Evolutionary conservation across 2,797 vertebrate species (phyloP).

Genomic region (Oryzias sinensis): DNA sequence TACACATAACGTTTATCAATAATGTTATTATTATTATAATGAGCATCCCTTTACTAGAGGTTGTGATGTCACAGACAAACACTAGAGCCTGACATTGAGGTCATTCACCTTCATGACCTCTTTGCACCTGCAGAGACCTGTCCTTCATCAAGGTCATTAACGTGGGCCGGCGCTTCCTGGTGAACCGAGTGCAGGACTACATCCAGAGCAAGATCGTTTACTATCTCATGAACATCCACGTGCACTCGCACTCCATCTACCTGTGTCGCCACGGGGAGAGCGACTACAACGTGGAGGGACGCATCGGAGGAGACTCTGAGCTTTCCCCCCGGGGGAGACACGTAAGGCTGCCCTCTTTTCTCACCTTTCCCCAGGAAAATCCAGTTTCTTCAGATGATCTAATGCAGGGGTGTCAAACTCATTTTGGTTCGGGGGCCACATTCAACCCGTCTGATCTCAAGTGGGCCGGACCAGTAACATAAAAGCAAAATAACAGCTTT

Average conservation of each 20-base stretch:
- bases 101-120: background rate
- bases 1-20: too few species aligned
- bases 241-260: conserved; percentile 95
- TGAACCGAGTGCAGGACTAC: conserved; percentile 95
- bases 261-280: conserved; percentile 63
- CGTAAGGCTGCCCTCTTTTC: conserved; percentile 62
- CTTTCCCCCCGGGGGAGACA: conserved; percentile 87
- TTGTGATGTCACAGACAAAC: background rate
- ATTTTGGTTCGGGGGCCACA: too few species aligned
- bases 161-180: conserved; percentile 92
- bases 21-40: too few species aligned
- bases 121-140: conserved; percentile 79
- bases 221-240: conserved; percentile 77
- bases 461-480: too few species aligned
- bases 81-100: conserved; percentile 41
- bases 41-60: too few species aligned
- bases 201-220: conserved; percentile 94
- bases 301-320: conserved; percentile 91
- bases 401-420: background rate
- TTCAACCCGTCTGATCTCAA: too few species aligned
- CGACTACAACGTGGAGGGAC: conserved; percentile 86
- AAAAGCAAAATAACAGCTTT: too few species aligned
- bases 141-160: conserved; percentile 98
- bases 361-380: too few species aligned
- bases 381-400: too few species aligned